Conservation (phyloP, 2,113 vertebrate genomes). For the Mungos mungo region DNA sequence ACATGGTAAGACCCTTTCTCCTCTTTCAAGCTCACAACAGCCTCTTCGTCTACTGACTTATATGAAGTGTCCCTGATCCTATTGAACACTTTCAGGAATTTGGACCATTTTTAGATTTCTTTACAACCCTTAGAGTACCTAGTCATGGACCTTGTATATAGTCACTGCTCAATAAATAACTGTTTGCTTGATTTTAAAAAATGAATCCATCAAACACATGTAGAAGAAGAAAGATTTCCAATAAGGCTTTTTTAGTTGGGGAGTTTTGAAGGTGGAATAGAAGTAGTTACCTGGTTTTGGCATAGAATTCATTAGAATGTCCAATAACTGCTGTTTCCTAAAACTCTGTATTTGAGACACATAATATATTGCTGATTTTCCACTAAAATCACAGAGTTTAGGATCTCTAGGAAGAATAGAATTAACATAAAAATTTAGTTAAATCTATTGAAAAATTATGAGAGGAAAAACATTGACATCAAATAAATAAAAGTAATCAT, state of each 20-base stretch:
- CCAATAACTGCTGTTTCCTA: conserved; percentile 72
- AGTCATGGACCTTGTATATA: neutral
- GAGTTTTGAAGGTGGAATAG: neutral
- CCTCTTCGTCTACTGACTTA: neutral
- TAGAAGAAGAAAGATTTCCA: neutral
- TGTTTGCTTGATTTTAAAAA: neutral
- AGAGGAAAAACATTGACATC: neutral
- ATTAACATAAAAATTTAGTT: conserved; percentile 43
- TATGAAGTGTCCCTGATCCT: neutral
- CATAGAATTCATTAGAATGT: conserved; percentile 72
- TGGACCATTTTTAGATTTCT: neutral
- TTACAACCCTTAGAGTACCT: neutral
- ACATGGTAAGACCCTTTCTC: neutral
- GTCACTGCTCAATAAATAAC: neutral
- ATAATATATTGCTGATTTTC: conserved; percentile 76
- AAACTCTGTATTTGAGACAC: conserved; percentile 74
- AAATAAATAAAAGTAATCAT: conserved; percentile 1
- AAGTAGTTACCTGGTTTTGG: conserved; percentile 69
- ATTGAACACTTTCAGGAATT: neutral
- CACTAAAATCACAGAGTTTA: conserved; percentile 76
- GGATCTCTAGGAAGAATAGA: conserved; percentile 69
- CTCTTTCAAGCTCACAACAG: neutral
- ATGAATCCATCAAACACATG: neutral
- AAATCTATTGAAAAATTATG: conserved; percentile 40
- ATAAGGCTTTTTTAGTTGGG: neutral